Conservation (phyloP, 2,113 vertebrate genomes). For the Ptychochromis oligacanthus region DNA sequence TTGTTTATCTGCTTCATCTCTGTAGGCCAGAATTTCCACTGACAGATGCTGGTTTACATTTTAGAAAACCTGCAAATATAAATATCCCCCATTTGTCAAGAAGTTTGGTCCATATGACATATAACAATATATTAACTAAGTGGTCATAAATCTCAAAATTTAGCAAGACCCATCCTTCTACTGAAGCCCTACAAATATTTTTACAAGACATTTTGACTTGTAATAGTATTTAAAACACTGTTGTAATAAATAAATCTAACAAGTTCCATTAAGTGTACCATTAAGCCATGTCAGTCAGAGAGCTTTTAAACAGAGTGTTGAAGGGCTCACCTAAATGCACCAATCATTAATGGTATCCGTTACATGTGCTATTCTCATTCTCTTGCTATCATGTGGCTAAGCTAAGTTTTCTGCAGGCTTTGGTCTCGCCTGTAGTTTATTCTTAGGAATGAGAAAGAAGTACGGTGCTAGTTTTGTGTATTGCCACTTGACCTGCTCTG, state of each 20-base stretch:
- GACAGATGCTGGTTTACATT: neutral
- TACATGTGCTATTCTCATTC: neutral
- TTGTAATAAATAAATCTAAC: conserved; percentile 2
- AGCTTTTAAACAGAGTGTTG: neutral
- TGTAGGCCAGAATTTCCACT: neutral
- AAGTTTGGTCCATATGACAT: neutral
- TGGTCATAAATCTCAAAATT: neutral
- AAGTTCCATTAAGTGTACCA: neutral
- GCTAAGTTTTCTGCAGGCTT: neutral
- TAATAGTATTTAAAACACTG: neutral
- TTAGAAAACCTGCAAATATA: neutral
- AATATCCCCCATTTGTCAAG: neutral
- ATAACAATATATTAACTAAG: neutral
- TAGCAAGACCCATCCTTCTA: neutral
- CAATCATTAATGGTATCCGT: neutral
- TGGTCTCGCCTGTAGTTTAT: neutral
- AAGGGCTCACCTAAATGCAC: neutral
- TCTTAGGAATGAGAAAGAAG: neutral
- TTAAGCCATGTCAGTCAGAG: neutral
- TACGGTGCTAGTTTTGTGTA: neutral
- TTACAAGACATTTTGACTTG: neutral
- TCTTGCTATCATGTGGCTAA: neutral
- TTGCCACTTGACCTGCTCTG: conserved; percentile 31
- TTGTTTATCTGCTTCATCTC: neutral
- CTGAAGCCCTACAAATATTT: neutral